These are phyloP conservation scores for Bhutanitis thaidina DNA, from an alignment of 2,888 invertebrate genomes.

Conservation along the genomic window DNA sequence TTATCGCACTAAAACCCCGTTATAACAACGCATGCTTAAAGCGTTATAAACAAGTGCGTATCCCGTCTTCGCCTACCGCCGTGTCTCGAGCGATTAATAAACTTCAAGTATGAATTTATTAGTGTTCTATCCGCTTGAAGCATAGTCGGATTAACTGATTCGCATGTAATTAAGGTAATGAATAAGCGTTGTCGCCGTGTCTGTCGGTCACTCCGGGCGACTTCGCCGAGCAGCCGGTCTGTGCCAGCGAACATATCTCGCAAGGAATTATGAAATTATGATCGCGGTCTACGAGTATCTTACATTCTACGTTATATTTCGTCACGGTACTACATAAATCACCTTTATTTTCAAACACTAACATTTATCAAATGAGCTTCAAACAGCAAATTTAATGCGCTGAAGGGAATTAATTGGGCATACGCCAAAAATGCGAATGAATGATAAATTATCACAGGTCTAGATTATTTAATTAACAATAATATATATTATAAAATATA, in stretches of 20 bases:
- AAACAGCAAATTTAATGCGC: slow-evolving; percentile 1
- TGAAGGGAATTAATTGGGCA: slow-evolving; percentile 1
- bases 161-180: slow-evolving; percentile 17
- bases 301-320: slow-evolving; percentile 3
- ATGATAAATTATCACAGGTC: no score
- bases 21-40: background rate
- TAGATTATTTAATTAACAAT: no score
- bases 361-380: slow-evolving; percentile 9
- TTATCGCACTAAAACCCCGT: no score
- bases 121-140: slow-evolving; percentile 16
- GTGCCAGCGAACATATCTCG: slow-evolving; percentile 6
- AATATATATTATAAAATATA: no score
- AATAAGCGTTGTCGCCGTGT: slow-evolving; percentile 9
- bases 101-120: slow-evolving; percentile 19
- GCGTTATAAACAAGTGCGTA: background rate
- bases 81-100: slow-evolving; percentile 7
- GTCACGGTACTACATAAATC: slow-evolving; percentile 9
- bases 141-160: slow-evolving; percentile 20
- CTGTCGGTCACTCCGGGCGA: background rate
- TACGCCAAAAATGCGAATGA: background rate
- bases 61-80: background rate
- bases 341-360: slow-evolving; percentile 1
- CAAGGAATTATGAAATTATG: slow-evolving; percentile 10
- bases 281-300: background rate
- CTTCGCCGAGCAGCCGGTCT: background rate